Conservation (phyloP, 2,797 vertebrate genomes). For the Xiphophorus birchmanni region DNA sequence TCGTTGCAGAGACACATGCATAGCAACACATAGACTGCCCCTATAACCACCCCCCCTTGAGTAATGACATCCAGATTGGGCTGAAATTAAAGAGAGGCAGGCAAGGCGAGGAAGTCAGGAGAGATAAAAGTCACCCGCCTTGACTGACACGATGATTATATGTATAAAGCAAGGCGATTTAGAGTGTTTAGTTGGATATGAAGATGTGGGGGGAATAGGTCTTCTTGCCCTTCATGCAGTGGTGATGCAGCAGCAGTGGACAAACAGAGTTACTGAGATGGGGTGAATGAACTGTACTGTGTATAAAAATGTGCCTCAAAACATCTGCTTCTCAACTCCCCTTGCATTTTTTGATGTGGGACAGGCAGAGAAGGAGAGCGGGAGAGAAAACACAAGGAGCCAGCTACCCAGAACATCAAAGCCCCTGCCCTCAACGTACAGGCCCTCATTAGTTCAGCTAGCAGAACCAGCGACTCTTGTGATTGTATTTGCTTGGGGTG, state of each 20-base stretch:
- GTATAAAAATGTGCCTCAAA: constrained; percentile 82
- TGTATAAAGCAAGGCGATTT: constrained; percentile 76
- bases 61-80: constrained; percentile 86
- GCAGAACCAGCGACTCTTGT: constrained; percentile 84
- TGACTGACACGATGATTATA: constrained; percentile 80
- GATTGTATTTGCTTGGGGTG: constrained; percentile 86
- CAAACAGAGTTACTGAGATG: constrained; percentile 60
- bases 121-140: constrained; percentile 77
- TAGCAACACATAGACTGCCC: constrained; percentile 78
- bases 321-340: constrained; percentile 86
- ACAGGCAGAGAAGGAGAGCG: constrained; percentile 80
- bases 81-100: constrained; percentile 76
- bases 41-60: constrained; percentile 29
- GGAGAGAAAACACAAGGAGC: constrained; percentile 84
- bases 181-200: constrained; percentile 75
- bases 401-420: constrained; percentile 88
- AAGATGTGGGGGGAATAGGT: constrained; percentile 64
- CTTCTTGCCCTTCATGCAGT: constrained; percentile 35
- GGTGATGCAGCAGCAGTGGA: constrained; percentile 58
- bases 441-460: constrained; percentile 88
- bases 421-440: constrained; percentile 79
- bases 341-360: constrained; percentile 85
- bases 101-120: constrained; percentile 71
- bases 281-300: constrained; percentile 76
- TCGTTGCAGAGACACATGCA: constrained; percentile 78